phyloP scores from a whole-genome alignment of 2,113 vertebrate genomes.

The Eclectus roratus region DNA sequence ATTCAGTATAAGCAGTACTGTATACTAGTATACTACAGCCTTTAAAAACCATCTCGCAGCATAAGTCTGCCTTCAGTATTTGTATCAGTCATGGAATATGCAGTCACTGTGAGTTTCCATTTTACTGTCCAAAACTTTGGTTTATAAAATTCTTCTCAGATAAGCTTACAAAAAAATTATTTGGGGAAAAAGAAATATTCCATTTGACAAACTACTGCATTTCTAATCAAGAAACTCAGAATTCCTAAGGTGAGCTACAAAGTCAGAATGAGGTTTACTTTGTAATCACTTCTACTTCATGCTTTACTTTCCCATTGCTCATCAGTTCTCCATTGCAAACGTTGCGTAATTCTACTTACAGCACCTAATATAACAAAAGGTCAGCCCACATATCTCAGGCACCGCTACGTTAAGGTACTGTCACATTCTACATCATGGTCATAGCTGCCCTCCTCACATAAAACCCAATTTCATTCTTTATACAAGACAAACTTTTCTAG shows the following conservation, averaged over 20 bases:
- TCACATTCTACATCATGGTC: background rate
- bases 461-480: background rate
- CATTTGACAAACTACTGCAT: background rate
- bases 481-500: background rate
- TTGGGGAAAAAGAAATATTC: rapidly evolving
- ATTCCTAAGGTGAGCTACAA: background rate
- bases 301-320: background rate
- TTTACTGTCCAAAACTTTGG: background rate
- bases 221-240: background rate
- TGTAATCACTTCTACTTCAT: background rate
- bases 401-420: background rate
- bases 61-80: background rate
- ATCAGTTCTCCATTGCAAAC: background rate
- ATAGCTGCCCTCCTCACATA: background rate
- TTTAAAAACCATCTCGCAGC: background rate
- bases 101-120: background rate
- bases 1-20: background rate
- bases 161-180: background rate
- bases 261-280: background rate
- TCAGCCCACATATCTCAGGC: background rate
- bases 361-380: background rate
- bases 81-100: background rate
- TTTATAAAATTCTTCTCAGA: background rate
- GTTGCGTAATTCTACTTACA: background rate
- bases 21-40: background rate